phyloP scores from a whole-genome alignment of 2,888 invertebrate genomes.

The Trisateles emortualis region DNA sequence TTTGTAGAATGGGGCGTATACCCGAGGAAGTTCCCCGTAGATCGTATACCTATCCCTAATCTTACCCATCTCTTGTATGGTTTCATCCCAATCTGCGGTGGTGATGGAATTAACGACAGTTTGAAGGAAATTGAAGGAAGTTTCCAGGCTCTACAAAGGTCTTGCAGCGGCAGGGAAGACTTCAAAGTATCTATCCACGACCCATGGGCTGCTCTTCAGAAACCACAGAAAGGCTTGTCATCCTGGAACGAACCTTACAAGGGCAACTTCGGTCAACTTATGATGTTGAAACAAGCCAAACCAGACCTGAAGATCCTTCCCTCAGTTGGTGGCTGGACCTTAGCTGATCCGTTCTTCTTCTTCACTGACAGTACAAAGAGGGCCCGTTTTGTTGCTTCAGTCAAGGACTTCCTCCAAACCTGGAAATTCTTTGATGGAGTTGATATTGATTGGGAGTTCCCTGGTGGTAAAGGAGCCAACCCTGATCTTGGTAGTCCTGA shows the following conservation, averaged over 20 bases:
- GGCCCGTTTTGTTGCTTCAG: slow-evolving; percentile 76
- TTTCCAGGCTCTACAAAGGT: slow-evolving; percentile 81
- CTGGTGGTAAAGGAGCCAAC: slow-evolving; percentile 83
- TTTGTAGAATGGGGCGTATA: slow-evolving; percentile 85
- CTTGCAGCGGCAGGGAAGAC: slow-evolving; percentile 81
- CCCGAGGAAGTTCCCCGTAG: slow-evolving; percentile 80
- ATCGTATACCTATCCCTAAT: slow-evolving; percentile 77
- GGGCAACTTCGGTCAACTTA: slow-evolving; percentile 81
- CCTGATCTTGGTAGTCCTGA: slow-evolving; percentile 77
- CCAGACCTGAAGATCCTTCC: slow-evolving; percentile 81
- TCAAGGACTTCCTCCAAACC: slow-evolving; percentile 79
- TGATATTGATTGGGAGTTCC: slow-evolving; percentile 84
- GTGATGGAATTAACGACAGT: slow-evolving; percentile 83
- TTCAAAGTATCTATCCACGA: slow-evolving; percentile 83
- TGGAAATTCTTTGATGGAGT: slow-evolving; percentile 85
- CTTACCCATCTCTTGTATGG: slow-evolving; percentile 80
- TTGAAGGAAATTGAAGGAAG: slow-evolving; percentile 83
- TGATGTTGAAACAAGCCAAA: slow-evolving; percentile 80
- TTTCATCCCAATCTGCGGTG: slow-evolving; percentile 82
- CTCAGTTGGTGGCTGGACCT: slow-evolving; percentile 81
- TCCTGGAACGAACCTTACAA: slow-evolving; percentile 85
- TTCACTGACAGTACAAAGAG: slow-evolving; percentile 76
- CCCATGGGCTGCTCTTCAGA: slow-evolving; percentile 83
- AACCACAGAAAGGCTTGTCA: slow-evolving; percentile 79
- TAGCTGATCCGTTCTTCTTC: slow-evolving; percentile 83